These are phyloP conservation scores for Heliornis fulica DNA, from an alignment of 2,113 vertebrate species.

Conservation along the genomic window DNA sequence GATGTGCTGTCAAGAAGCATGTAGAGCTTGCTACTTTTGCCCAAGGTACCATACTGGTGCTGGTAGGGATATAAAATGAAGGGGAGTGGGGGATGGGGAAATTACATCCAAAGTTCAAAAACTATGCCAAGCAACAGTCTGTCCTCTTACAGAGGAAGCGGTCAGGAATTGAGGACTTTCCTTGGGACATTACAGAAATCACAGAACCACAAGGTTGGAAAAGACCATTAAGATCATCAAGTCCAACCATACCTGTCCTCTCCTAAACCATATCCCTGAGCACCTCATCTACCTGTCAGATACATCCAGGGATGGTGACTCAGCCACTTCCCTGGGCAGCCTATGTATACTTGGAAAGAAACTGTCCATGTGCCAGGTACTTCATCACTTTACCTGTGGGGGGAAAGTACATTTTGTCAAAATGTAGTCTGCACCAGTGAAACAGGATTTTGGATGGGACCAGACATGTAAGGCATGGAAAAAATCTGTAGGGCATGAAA, in stretches of 20 bases:
- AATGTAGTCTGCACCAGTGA: not conserved
- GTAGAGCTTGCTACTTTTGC: not conserved
- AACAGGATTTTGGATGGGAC: not conserved
- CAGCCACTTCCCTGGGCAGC: too few species aligned
- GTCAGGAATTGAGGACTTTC: not conserved
- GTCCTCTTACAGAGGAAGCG: not conserved
- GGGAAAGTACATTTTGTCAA: not conserved
- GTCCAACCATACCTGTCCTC: too few species aligned
- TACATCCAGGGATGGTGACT: too few species aligned
- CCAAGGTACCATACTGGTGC: not conserved
- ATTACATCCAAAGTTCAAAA: too few species aligned
- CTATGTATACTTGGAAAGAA: not conserved
- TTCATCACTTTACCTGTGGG: not conserved
- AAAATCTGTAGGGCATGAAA: not conserved
- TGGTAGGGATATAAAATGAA: not conserved
- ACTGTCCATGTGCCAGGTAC: not conserved
- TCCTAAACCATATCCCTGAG: too few species aligned
- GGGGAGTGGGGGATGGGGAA: too few species aligned
- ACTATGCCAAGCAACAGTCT: not conserved
- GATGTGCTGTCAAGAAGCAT: not conserved
- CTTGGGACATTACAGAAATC: not conserved
- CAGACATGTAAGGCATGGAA: not conserved
- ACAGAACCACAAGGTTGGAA: too few species aligned
- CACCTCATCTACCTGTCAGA: too few species aligned
- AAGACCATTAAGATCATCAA: too few species aligned